phyloP scores from a whole-genome alignment of 2,797 vertebrate species.

The Microtus obscurus region DNA sequence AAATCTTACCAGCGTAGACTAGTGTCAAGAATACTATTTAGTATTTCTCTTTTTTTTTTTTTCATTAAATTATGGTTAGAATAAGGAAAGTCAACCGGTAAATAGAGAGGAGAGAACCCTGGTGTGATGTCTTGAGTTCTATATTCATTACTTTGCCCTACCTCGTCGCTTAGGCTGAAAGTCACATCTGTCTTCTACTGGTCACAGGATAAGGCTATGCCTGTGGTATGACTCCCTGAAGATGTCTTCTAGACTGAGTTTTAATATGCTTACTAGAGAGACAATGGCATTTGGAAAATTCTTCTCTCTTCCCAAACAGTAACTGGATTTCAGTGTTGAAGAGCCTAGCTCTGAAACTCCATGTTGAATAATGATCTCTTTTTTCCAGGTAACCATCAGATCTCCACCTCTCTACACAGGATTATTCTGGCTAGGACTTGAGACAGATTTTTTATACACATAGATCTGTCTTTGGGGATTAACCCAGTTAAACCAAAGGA shows the following conservation, averaged over 20 bases:
- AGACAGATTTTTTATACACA: not conserved
- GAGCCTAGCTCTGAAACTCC: not conserved
- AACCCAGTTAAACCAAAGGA: slow-evolving; percentile 31
- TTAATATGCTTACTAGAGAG: not conserved
- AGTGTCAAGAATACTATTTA: not conserved
- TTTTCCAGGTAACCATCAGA: not conserved
- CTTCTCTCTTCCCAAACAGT: not conserved
- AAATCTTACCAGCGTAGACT: not conserved
- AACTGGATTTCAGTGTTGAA: not conserved
- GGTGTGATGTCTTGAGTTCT: not conserved
- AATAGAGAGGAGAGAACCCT: not conserved
- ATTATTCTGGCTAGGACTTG: not conserved
- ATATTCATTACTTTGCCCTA: not conserved
- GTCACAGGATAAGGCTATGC: not conserved
- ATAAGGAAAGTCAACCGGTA: not conserved
- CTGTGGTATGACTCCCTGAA: not conserved
- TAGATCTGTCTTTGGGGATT: not conserved
- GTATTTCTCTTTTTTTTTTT: not conserved
- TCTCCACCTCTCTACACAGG: not conserved
- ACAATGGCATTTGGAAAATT: not conserved
- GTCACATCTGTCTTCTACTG: not conserved
- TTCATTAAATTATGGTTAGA: not conserved
- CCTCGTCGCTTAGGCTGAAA: not conserved
- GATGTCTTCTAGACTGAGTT: not conserved
- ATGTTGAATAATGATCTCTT: not conserved